Base-by-base conservation (phyloP, 2,113 vertebrate species). In the Cercopithecus mona region DNA sequence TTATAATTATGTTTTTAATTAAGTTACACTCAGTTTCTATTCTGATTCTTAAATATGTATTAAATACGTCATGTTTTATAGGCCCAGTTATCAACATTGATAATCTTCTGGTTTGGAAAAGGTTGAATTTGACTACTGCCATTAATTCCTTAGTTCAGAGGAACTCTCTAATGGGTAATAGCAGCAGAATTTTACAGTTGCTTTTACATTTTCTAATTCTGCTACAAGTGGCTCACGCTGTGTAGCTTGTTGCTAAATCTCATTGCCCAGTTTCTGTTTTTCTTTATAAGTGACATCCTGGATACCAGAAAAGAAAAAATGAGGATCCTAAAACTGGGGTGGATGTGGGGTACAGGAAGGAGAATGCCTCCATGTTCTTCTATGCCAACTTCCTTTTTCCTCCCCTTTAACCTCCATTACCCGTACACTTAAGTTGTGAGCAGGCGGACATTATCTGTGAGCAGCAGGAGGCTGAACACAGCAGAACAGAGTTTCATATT, bases 1-100 rank as follows among this genome's bases (percentile, higher is more conserved):
- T 90, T 92, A 16, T 66, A 96, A 94, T 96, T 93, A 85, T 32
- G 32, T 83, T 96, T 97, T 94, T 95, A 97, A 97, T 98, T 95
- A 97, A 90, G 61, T 96, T 92, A 82, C n/a, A 35, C 43, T 96
- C 38, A 27, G 61, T 96, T 94, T 93, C 72, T 75, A 79, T 89
- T 89, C 66, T 95, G 87, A 90, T 93, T 75, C 25, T 55, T 93
- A 68, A 95, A 95, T 90, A 76, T 7, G 0, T 61, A 88, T 84
- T 91, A 96, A 98, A 32, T 17, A 64, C 3, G 48, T 88, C 59
- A 76, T 1, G 11, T 68, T 93, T 86, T 92, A 50, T 32, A 76
- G 76, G 70, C 50, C 70, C 75, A 78, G 0, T 93, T 85, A 80
- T 95, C 72, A 70, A 78, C 0, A 3, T 7, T 83, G 78, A 86